Base-by-base conservation (phyloP, 2,797 vertebrate species). In the Cygnus olor region DNA sequence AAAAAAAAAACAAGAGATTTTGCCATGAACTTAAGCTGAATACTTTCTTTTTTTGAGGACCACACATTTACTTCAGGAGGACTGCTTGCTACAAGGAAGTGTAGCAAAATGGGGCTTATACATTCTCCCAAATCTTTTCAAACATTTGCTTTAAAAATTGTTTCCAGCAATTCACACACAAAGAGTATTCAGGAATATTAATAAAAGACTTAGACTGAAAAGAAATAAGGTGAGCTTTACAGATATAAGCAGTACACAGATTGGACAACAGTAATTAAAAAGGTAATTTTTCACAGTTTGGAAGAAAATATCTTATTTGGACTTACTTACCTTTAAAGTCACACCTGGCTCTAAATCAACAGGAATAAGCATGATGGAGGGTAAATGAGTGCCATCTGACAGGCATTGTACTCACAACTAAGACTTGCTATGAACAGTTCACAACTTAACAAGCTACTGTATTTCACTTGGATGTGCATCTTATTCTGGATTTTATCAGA, bases 281-380 rank as follows among this genome's bases (percentile, higher is more conserved):
- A 34, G 20, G 17, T 58, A 79, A 65, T 77, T 90, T 74, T 90
- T 76, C 38, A 78, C 45, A 36, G 15, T 89, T 82, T 90, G 68
- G 85, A 95, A 90, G 72, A 72, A 49, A 8, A 34, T 25, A 44
- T 66, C 89, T 94, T 93, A 77, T 61, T 84, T 68, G 56, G 72
- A 98, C 97, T 98, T 98, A 97, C 97, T 98, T 98, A 97, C 97
- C 95, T 97, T 80, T 88, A 91, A 58, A 95, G 82, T 63, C 92
- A 96, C 81, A 96, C 90, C 92, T 74, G 83, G 72, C 68, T 95
- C 95, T 89, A 96, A 92, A 94, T 49, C 63, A 95, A 85, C 49
- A 95, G 91, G 57, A 85, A 3, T 60, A 49, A 87, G 80, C 89
- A 81, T 5, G 8, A 76, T 38, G 57, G 61, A 51, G 10, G 53